A percentile compares a stretch with the other conserved stretches of the same genome.
phyloP scores from a whole-genome alignment of 1,140 invertebrate species.

The Gonioctena quinquepunctata region DNA sequence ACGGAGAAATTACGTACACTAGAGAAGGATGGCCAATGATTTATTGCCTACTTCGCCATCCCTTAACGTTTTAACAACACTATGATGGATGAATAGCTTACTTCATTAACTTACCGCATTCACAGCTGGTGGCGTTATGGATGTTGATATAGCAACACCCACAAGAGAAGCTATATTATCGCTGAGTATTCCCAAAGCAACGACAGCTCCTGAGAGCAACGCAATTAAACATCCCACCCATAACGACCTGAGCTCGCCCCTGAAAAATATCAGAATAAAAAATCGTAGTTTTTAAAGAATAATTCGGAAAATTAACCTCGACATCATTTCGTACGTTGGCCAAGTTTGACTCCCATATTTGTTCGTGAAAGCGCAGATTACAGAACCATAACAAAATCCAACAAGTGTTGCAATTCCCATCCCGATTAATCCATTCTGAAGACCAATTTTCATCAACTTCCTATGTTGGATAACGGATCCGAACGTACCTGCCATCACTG shows the following conservation, averaged over 20 bases:
- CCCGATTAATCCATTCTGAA: conserved; percentile 68
- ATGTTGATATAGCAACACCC: conserved; percentile 81
- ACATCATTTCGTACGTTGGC: conserved; percentile 72
- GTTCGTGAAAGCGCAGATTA: conserved; percentile 61
- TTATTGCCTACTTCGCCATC: too few relatives aligned
- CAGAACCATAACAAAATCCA: conserved; percentile 72
- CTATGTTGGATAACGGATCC: conserved; percentile 70
- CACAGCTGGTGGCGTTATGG: conserved; percentile 76
- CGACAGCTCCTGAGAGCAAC: conserved; percentile 73
- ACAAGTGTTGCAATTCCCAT: conserved; percentile 64
- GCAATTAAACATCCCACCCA: conserved; percentile 72
- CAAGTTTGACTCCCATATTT: conserved; percentile 64
- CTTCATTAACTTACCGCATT: conserved; percentile 67
- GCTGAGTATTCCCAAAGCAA: conserved; percentile 74
- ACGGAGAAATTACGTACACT: too few relatives aligned
- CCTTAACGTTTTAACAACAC: too few relatives aligned
- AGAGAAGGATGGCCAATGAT: too few relatives aligned
- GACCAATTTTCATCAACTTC: conserved; percentile 63
- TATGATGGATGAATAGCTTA: not conserved
- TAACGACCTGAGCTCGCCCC: conserved; percentile 66
- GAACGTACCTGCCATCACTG: conserved; percentile 75
- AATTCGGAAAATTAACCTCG: conserved; percentile 62
- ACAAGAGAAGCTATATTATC: conserved; percentile 75
- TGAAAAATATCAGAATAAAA: too few relatives aligned
- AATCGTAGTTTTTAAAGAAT: too few relatives aligned